Percentiles rank a stretch among this genome's conserved stretches.
Evolutionary conservation across 2,888 invertebrate species (phyloP).

Genomic region (Drosophila putrida): DNA sequence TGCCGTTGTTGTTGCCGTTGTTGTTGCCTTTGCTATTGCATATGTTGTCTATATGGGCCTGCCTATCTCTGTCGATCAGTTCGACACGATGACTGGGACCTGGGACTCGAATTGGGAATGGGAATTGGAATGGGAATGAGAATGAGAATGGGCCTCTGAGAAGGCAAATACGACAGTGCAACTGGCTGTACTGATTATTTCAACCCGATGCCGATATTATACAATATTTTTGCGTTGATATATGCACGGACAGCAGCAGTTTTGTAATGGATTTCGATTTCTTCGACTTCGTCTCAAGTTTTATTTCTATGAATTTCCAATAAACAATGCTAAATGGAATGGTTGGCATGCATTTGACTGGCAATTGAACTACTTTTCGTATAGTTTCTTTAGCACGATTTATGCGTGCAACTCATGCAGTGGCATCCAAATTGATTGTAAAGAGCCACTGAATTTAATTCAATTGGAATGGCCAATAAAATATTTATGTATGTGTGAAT

Average conservation of each 20-base stretch:
- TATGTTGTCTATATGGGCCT: constrained; percentile 52
- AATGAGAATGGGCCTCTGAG: constrained; percentile 27
- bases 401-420: constrained; percentile 36
- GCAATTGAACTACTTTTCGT: constrained; percentile 74
- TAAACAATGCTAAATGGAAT: constrained; percentile 71
- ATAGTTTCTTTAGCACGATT: constrained; percentile 40
- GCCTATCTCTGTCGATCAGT: constrained; percentile 74
- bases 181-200: constrained; percentile 46
- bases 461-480: constrained; percentile 39
- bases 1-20: constrained; percentile 41
- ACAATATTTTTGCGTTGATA: constrained; percentile 72
- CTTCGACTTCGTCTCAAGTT: constrained; percentile 58
- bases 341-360: constrained; percentile 53
- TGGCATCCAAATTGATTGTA: constrained; percentile 41
- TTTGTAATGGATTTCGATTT: constrained; percentile 67
- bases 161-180: constrained; percentile 17
- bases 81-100: constrained; percentile 54
- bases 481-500: constrained; percentile 22
- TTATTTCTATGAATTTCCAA: constrained; percentile 68
- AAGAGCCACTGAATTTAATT: constrained; percentile 33
- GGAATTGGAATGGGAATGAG: constrained; percentile 22
- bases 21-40: constrained; percentile 36
- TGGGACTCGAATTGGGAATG: constrained; percentile 21
- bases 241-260: constrained; percentile 22
- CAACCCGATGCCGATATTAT: constrained; percentile 57